A percentile compares a stretch with the other conserved stretches of the same genome.
Conservation (phyloP, 1,140 invertebrate genomes). For the Drosophila auraria region DNA sequence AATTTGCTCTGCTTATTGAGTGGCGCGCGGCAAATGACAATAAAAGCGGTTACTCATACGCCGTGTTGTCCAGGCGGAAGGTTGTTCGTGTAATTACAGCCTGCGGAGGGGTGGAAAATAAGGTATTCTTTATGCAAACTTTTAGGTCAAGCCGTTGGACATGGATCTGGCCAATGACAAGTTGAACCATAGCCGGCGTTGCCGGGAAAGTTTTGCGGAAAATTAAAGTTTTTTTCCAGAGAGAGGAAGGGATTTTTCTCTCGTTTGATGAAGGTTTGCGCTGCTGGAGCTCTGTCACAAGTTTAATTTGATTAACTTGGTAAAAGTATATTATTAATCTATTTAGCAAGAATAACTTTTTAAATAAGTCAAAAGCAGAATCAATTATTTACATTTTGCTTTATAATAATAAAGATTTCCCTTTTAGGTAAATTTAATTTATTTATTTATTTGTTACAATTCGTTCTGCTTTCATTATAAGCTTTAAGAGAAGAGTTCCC, state of each 20-base stretch:
- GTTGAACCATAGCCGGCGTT: not conserved
- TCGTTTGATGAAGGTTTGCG: constrained; percentile 20
- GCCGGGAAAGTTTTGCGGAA: constrained; percentile 16
- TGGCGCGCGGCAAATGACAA: constrained; percentile 64
- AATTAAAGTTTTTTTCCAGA: constrained; percentile 18
- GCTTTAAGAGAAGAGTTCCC: not conserved
- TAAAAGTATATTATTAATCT: constrained; percentile 12
- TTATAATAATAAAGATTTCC: not conserved
- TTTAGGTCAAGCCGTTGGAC: constrained; percentile 32
- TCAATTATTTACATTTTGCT: not conserved
- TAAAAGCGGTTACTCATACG: constrained; percentile 73
- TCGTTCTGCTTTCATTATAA: not conserved
- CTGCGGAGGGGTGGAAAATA: not conserved
- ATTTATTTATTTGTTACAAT: not conserved
- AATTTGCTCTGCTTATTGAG: constrained; percentile 44
- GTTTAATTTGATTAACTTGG: constrained; percentile 27
- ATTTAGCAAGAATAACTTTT: not conserved
- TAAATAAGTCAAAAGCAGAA: not conserved
- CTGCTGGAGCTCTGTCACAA: not conserved
- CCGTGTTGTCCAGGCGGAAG: constrained; percentile 52
- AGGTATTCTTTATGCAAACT: constrained; percentile 41
- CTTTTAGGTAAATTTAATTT: not conserved
- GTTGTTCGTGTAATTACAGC: constrained; percentile 40
- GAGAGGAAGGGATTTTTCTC: not conserved
- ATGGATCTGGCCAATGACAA: constrained; percentile 43